These are phyloP conservation scores for Lamproptera curius DNA, from an alignment of 2,888 invertebrate species.

Conservation along the genomic window DNA sequence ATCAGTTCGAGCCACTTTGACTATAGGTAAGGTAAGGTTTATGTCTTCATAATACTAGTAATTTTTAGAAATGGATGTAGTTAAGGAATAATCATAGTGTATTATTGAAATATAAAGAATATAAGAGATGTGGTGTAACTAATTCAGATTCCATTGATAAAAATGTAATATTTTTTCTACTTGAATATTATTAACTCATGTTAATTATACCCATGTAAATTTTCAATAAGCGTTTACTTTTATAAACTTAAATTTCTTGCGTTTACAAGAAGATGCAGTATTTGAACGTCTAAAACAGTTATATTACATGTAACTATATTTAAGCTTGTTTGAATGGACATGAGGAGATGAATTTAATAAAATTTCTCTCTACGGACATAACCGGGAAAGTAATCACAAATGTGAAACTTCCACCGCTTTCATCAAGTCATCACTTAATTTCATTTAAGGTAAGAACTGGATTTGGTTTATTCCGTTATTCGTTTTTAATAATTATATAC, in stretches of 20 bases:
- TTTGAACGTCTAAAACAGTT: not conserved
- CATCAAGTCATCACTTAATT: slow-evolving; percentile 39
- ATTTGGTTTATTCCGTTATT: not conserved
- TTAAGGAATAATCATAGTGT: too few relatives aligned
- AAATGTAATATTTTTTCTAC: too few relatives aligned
- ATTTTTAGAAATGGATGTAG: too few relatives aligned
- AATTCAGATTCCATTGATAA: too few relatives aligned
- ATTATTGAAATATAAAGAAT: too few relatives aligned
- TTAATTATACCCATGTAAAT: not conserved
- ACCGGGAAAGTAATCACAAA: slow-evolving; percentile 43
- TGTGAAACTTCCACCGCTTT: slow-evolving; percentile 49
- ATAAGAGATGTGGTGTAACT: too few relatives aligned
- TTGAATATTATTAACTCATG: not conserved
- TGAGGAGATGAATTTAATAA: slow-evolving; percentile 42
- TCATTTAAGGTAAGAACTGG: slow-evolving; percentile 45
- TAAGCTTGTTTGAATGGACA: too few relatives aligned
- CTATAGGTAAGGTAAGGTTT: slow-evolving; percentile 69
- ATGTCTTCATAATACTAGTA: too few relatives aligned
- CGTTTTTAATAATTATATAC: not conserved
- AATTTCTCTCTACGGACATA: slow-evolving; percentile 50
- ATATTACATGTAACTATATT: not conserved
- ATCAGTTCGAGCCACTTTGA: slow-evolving; percentile 69
- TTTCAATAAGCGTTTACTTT: not conserved
- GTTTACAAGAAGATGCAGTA: not conserved
- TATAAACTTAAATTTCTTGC: not conserved